Base-by-base conservation (phyloP, 1,140 invertebrate genomes). In the Dolichoris vasculosae region DNA sequence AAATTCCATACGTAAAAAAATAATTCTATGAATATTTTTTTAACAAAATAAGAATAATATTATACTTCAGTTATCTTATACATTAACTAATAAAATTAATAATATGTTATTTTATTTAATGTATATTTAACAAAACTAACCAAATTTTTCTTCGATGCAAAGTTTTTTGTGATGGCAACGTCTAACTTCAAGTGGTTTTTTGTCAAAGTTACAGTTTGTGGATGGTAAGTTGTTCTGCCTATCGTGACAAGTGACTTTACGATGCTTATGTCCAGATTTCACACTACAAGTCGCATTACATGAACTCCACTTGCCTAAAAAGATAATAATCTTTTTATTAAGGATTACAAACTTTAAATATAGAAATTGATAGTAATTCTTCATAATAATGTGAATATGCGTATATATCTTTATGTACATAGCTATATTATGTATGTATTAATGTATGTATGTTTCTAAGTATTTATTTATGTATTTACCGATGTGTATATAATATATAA, bases 211-310 rank as follows among this genome's bases (percentile, higher is more conserved):
- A 79, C 91, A 92, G 85, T 92, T 90, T 32, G 88, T 79, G 9
- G 91, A 90, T 2, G 85, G 26, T 48, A 86, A 87, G 64, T 91
- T 89, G 26, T 89, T 91, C 59, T 83, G 83, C 82, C 90, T 89
- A 83, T 91, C 90, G 38, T 88, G 88, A 82, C 91, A 92, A 63
- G 87, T 87, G 11, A 92, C 88, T 67, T 89, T 87, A 30, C 91
- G 88, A 11, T 71, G 85, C 69, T 91, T 92, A 26, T 90, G 67
- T 15, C 91, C 91, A 30, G 87, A 86, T 81, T 89, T 92, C 8
- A 71, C n/a, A 17, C 84, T 73, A 30, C 91, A 92, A 15, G 89
- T 91, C 30, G 91, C 89, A 64, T 92, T 91, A 78, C 91, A 92
- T 11, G 86, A 75, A 55, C 88, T 88, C 91, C 91, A 92, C 84